Percentiles rank a stretch among this genome's conserved stretches.
phyloP scores from a whole-genome alignment of 2,888 invertebrate genomes.

The Parasteatoda lunata region DNA sequence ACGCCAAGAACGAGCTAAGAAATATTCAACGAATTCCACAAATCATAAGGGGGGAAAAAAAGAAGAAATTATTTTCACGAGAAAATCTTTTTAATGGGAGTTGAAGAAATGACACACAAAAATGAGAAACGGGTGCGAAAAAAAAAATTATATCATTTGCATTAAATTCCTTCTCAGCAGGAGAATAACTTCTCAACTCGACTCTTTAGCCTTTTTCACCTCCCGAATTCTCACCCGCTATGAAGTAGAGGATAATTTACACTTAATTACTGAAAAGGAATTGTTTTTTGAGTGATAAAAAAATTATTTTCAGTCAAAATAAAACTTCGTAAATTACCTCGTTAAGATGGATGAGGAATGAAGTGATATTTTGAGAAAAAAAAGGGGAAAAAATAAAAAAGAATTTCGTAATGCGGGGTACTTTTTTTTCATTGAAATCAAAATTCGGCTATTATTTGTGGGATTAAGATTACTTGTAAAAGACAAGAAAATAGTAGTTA shows the following conservation, averaged over 20 bases:
- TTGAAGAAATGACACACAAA: slow-evolving; percentile 30
- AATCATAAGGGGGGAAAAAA: neutral
- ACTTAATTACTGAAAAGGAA: slow-evolving; percentile 47
- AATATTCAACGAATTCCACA: slow-evolving; percentile 41
- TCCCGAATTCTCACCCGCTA: slow-evolving; percentile 20
- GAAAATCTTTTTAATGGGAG: slow-evolving; percentile 30
- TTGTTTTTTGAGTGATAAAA: slow-evolving; percentile 45
- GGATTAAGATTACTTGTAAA: too few species aligned
- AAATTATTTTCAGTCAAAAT: slow-evolving; percentile 14
- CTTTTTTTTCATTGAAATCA: too few species aligned
- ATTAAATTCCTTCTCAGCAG: slow-evolving; percentile 18
- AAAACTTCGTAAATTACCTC: slow-evolving; percentile 45
- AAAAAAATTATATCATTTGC: slow-evolving; percentile 9
- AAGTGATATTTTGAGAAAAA: neutral
- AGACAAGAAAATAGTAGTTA: too few species aligned
- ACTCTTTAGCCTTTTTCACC: slow-evolving; percentile 49
- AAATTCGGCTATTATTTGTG: too few species aligned
- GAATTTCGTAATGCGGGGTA: neutral
- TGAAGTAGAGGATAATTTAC: slow-evolving; percentile 45
- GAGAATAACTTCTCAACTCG: slow-evolving; percentile 32
- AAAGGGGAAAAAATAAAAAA: neutral
- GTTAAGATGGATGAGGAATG: slow-evolving; percentile 30
- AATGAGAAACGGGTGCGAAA: slow-evolving; percentile 9
- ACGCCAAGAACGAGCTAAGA: slow-evolving; percentile 6
- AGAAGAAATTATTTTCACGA: neutral